Conservation (phyloP, 2,113 vertebrate genomes). For the Bubo scandiacus region DNA sequence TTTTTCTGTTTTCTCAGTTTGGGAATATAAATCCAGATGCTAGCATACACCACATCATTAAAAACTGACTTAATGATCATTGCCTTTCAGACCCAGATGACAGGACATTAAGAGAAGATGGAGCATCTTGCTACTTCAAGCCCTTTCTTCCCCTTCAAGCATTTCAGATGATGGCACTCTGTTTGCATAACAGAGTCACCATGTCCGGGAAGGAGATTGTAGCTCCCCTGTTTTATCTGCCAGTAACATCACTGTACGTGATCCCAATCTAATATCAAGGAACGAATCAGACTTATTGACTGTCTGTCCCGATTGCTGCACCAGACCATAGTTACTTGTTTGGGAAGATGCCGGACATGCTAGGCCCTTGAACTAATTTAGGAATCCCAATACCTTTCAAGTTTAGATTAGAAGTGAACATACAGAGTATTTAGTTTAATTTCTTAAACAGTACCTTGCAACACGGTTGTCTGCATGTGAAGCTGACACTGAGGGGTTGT, state of each 20-base stretch:
- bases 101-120: slow-evolving; percentile 27
- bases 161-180: not conserved
- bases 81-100: slow-evolving; percentile 8
- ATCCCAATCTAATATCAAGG: too few relatives aligned
- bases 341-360: not conserved
- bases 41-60: slow-evolving; percentile 2
- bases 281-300: not conserved
- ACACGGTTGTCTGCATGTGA: not conserved
- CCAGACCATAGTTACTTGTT: not conserved
- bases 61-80: slow-evolving; percentile 20
- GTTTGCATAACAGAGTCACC: not conserved
- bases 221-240: not conserved
- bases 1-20: slow-evolving; percentile 18
- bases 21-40: slow-evolving; percentile 33
- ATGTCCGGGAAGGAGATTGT: not conserved
- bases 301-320: not conserved
- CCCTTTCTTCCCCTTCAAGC: not conserved
- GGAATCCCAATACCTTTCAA: not conserved
- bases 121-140: not conserved
- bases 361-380: not conserved
- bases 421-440: not conserved
- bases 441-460: not conserved
- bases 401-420: not conserved
- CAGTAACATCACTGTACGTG: not conserved
- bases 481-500: not conserved